Base-by-base conservation (phyloP, 2,888 invertebrate genomes). In the Apotomis turbidana region DNA sequence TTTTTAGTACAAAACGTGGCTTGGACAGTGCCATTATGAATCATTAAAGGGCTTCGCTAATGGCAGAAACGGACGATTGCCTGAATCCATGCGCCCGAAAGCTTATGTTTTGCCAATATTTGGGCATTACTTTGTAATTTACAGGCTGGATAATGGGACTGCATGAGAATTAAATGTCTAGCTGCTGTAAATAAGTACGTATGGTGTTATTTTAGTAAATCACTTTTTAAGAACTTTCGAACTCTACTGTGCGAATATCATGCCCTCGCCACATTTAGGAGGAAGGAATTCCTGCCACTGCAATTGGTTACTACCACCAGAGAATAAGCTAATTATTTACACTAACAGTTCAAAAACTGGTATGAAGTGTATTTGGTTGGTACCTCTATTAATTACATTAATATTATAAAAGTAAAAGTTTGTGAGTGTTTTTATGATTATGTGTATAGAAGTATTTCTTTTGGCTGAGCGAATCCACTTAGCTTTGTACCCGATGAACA, bases 1-100 rank as follows among this genome's bases (percentile, higher is more conserved):
- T 71, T 71, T 63, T 68, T 62, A 46, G 58, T 62, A 12, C 52
- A 66, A 36, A 55, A 61, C 71, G 68, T 41, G 57, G 52, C 13
- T 57, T 46, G 71, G 71, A 67, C 71, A 58, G 62, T 72, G 68
- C 58, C 62, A 68, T 72, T 68, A 68, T 68, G 72, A 72, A 72
- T 72, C 68, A 68, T 72, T 72, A 63, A 72, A 55, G 58, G 72
- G 68, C 63, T 63, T 54, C 68, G 36, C 72, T 72, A 72, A 72
- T 72, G 72, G 63, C 58, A 52, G 52, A 68, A 62, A 51, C 52
- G 15, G 58, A 44, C 54, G 68, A 68, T 72, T 68, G 63, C 27
- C 58, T 46, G 57, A 72, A 68, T 68, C 63, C 62, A 71, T 60
- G 61, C 44, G 57, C 36, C 15, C n/a, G 44, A 54, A 67, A 62